phyloP scores from a whole-genome alignment of 2,797 vertebrate genomes.

The Melanotaenia nigrans region DNA sequence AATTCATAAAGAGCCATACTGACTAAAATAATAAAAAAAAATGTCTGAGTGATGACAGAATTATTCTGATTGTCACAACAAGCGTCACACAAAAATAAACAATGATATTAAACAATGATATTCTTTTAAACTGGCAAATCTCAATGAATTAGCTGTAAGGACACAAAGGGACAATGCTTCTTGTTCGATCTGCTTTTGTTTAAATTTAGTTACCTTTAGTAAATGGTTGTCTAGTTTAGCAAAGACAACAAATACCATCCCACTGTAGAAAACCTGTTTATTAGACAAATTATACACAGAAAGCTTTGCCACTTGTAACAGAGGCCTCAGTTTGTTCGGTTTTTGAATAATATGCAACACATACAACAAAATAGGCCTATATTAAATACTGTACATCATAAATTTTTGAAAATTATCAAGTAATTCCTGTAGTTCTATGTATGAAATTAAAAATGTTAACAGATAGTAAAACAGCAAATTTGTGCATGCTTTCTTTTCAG shows the following conservation, averaged over 20 bases:
- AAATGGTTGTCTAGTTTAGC: conserved; percentile 22
- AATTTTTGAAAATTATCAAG: conserved; percentile 94
- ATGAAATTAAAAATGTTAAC: conserved; percentile 91
- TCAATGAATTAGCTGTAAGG: background rate
- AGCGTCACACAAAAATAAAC: background rate
- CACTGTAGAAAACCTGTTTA: conserved; percentile 99
- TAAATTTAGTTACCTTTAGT: background rate
- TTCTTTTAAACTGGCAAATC: background rate
- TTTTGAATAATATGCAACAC: conserved; percentile 99
- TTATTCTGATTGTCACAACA: background rate
- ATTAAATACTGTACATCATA: conserved; percentile 99
- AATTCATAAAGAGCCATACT: background rate
- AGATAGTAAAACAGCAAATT: conserved; percentile 90
- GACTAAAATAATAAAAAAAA: background rate
- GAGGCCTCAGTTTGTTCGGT: conserved; percentile 99
- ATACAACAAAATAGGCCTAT: conserved; percentile 99
- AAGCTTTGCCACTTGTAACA: conserved; percentile 99
- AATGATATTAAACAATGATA: no score
- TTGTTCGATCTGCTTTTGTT: background rate
- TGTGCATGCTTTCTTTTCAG: conserved; percentile 95
- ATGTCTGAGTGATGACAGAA: background rate
- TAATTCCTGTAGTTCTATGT: conserved; percentile 94
- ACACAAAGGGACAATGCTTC: background rate
- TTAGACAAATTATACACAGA: conserved; percentile 99
- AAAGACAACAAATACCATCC: conserved; percentile 82